Evolutionary conservation across 2,113 vertebrate species (phyloP).

Genomic region (Pholis gunnellus): DNA sequence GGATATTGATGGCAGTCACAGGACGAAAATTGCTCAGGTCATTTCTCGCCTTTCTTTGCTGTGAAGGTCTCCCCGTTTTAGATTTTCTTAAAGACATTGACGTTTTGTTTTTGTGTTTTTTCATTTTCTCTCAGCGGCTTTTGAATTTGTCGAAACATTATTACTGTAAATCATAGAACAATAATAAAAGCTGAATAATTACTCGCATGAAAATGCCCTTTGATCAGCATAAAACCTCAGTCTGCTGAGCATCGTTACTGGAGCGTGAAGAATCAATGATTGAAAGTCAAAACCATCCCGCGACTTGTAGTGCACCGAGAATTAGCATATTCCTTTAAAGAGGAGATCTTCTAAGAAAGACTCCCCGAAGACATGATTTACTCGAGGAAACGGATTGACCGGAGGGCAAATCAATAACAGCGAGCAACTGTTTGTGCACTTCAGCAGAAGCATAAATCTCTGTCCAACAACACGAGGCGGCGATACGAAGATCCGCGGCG

Average conservation of each 20-base stretch:
- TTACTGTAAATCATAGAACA: conserved; percentile 1
- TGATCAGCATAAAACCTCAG: neutral
- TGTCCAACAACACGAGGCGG: conserved; percentile 47
- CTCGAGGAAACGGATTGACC: conserved; percentile 48
- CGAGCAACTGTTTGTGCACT: conserved; percentile 54
- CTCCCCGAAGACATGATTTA: conserved; percentile 62
- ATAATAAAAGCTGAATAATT: neutral
- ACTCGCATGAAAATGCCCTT: neutral
- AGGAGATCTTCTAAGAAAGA: conserved; percentile 32
- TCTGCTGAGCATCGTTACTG: conserved; percentile 8
- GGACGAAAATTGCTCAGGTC: conserved; percentile 44
- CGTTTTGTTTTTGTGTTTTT: neutral
- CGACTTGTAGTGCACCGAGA: neutral
- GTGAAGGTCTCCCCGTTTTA: conserved; percentile 45
- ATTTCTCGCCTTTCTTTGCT: conserved; percentile 37
- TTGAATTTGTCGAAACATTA: neutral
- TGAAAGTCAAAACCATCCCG: conserved; percentile 4
- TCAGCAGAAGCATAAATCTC: conserved; percentile 61
- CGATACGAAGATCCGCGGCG: conserved; percentile 17
- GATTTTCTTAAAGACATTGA: conserved; percentile 24
- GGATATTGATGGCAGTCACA: conserved; percentile 65
- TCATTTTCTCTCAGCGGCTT: neutral
- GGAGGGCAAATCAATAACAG: conserved; percentile 66
- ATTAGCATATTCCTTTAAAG: conserved; percentile 45
- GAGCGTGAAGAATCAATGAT: conserved; percentile 7